These are phyloP conservation scores for Ligdia adustata DNA, from an alignment of 2,888 invertebrate genomes.

Conservation along the genomic window DNA sequence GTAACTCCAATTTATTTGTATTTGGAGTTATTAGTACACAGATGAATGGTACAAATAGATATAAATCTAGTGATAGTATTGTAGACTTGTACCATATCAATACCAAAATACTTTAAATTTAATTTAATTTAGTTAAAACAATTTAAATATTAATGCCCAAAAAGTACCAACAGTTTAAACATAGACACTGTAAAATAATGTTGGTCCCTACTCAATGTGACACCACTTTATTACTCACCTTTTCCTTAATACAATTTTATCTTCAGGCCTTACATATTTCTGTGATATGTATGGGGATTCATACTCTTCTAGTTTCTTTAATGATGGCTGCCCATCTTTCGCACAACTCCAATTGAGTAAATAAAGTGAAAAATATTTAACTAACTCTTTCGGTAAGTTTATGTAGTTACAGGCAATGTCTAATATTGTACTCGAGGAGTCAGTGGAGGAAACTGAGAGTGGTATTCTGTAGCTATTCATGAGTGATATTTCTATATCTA, in stretches of 20 bases:
- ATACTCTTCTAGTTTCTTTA: constrained; percentile 97
- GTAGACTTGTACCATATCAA: too few relatives aligned
- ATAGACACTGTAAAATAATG: too few relatives aligned
- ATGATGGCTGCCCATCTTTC: constrained; percentile 87
- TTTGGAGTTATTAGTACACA: too few relatives aligned
- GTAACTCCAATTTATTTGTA: too few relatives aligned
- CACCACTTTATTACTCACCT: constrained; percentile 78
- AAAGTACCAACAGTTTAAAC: too few relatives aligned
- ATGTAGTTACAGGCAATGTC: constrained; percentile 92
- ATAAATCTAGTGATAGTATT: too few relatives aligned
- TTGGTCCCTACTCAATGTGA: too few relatives aligned
- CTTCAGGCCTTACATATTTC: constrained; percentile 88
- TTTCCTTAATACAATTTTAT: constrained; percentile 94
- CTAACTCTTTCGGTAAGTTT: constrained; percentile 90
- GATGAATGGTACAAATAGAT: too few relatives aligned
- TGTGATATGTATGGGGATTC: constrained; percentile 98
- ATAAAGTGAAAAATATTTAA: constrained; percentile 95
- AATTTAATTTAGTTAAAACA: too few relatives aligned
- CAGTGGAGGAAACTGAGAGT: constrained; percentile 90
- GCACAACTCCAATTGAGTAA: constrained; percentile 91
- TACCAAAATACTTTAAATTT: too few relatives aligned
- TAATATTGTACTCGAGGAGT: constrained; percentile 92
- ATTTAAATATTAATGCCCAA: too few relatives aligned
- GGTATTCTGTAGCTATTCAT: constrained; percentile 95
- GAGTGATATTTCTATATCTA: constrained; percentile 91